Base-by-base conservation (phyloP, 2,797 vertebrate species). In the Falco cherrug region DNA sequence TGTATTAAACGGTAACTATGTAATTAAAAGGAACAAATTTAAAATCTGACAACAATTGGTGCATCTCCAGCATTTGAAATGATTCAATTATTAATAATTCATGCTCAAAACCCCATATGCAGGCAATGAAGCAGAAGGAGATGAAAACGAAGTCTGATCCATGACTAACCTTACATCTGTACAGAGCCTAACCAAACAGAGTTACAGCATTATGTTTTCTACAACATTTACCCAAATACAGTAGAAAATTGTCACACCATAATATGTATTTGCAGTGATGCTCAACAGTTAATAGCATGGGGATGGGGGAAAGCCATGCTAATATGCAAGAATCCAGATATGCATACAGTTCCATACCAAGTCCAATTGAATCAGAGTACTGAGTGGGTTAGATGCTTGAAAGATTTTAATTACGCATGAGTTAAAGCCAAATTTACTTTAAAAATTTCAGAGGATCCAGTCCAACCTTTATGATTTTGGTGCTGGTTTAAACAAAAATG, bases 1-100 rank as follows among this genome's bases (percentile, higher is more conserved):
- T 97, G 98, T 96, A 97, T 97, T 88, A 64, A 94, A 64, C n/a
- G 79, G 97, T 99, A 97, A 98, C 99, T 98, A 98, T 97, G 95
- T 96, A 99, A 99, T 98, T 97, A 99, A 96, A 97, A 98, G 97
- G 98, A 98, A 98, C 98, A 98, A 98, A 99, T 99, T 99, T 98
- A 97, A 98, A 99, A 99, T 98, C 98, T 98, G 98, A 99, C 98
- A 99, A 98, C 98, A 95, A 98, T 98, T 98, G 98, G 98, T 95
- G 88, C 97, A 98, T 98, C 98, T 98, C 98, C 97, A 98, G 98
- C 98, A 98, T 98, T 98, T 98, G 97, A 99, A 99, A 98, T 98
- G 97, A 98, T 98, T 98, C 98, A 98, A 95, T 97, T 97, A 96
- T 99, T 97, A 98, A 99, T 99, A 98, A 99, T 99, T 99, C 95